Conservation (phyloP, 2,113 vertebrate species). For the Colossoma macropomum region DNA sequence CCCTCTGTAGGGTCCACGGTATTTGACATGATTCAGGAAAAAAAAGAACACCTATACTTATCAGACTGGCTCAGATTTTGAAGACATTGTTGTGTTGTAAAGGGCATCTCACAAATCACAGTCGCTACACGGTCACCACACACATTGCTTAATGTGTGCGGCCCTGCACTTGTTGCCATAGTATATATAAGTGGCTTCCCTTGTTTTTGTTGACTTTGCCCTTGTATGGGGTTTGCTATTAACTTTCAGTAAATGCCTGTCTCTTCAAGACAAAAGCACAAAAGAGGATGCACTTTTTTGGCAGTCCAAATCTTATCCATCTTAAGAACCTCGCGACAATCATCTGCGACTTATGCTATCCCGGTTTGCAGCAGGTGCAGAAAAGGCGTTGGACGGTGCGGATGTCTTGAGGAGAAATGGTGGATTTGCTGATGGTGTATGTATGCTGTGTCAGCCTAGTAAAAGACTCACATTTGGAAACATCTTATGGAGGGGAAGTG, state of each 20-base stretch:
- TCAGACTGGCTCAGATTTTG: slow-evolving; percentile 10
- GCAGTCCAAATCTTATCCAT: slow-evolving; percentile 26
- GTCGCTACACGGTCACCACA: slow-evolving; percentile 11
- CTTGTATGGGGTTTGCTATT: slow-evolving; percentile 12
- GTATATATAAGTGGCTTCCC: slow-evolving; percentile 21
- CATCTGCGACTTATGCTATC: slow-evolving; percentile 11
- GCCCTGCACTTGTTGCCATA: slow-evolving; percentile 14
- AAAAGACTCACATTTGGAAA: slow-evolving; percentile 23
- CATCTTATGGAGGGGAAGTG: slow-evolving; percentile 1
- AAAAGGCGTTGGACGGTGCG: slow-evolving; percentile 6
- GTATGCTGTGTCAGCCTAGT: slow-evolving; percentile 25
- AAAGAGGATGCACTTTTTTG: not conserved
- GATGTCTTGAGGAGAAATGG: slow-evolving; percentile 22
- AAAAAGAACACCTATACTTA: not conserved
- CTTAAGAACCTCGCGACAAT: slow-evolving; percentile 46
- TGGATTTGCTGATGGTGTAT: slow-evolving; percentile 27
- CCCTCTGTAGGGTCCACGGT: slow-evolving; percentile 4
- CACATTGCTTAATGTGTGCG: slow-evolving; percentile 16
- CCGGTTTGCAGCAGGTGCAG: not conserved
- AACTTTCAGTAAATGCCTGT: slow-evolving; percentile 14
- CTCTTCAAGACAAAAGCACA: slow-evolving; percentile 47
- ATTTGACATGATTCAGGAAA: slow-evolving; percentile 24
- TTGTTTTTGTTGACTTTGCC: slow-evolving; percentile 23
- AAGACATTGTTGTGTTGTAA: slow-evolving; percentile 13
- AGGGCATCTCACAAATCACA: slow-evolving; percentile 15